Percentiles rank a stretch among this genome's conserved stretches.
Evolutionary conservation across 2,113 vertebrate genomes (phyloP).

Genomic region (Rhynchopsitta pachyrhyncha): DNA sequence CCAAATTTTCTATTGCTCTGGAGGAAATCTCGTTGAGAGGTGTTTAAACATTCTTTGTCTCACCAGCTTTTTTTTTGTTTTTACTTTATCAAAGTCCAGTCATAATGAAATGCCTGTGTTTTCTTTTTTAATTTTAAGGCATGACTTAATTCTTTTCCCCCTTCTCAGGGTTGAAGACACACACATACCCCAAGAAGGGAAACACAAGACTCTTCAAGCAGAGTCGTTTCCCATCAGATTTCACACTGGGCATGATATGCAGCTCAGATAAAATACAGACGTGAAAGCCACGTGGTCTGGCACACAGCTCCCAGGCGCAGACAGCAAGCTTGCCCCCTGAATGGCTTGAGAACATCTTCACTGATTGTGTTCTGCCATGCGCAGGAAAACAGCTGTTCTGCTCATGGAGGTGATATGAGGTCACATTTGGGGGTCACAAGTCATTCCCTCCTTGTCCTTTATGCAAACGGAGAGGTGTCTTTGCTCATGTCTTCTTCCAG

Average conservation of each 20-base stretch:
- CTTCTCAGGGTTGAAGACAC: not conserved
- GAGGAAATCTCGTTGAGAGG: constrained; percentile 15
- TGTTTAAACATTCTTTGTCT: not conserved
- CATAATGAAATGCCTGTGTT: not conserved
- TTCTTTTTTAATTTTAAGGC: not conserved
- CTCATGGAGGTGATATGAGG: not conserved
- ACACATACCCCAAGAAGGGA: not conserved
- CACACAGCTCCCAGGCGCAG: not conserved
- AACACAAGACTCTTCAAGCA: not conserved
- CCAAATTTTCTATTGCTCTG: constrained; percentile 33
- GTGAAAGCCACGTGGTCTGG: not conserved
- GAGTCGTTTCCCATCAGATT: not conserved
- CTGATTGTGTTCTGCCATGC: accelerated
- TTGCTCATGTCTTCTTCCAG: not conserved
- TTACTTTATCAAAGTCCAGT: not conserved
- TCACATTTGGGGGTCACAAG: not conserved
- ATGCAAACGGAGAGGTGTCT: not conserved
- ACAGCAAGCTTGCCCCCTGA: not conserved
- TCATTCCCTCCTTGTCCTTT: not conserved
- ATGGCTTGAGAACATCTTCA: not conserved
- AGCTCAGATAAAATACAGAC: not conserved
- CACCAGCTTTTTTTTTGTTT: not conserved
- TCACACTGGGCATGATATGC: not conserved
- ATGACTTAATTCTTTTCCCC: not conserved
- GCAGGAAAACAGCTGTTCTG: not conserved